Evolutionary conservation across 2,113 vertebrate genomes (phyloP), one percentile per base, ranked within the genome.

Genomic region (Hepsetus odoe): DNA sequence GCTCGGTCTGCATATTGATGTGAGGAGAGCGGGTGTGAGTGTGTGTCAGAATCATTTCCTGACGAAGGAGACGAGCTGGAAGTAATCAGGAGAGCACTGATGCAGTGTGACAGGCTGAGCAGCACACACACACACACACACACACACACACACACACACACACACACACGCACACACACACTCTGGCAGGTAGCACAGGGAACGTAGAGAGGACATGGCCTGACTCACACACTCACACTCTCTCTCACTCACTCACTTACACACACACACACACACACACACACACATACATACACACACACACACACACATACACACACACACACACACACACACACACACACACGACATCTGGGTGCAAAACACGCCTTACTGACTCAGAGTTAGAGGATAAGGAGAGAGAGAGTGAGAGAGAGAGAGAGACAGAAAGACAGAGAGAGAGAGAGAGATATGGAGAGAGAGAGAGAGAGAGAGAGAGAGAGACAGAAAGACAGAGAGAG

Each of bases 11-110:
- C 91, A 91, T 92, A 92, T 92, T 92, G 92, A 93, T 91, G 91
- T 87, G 73, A 11, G 86, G 88, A 90, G 88, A 88, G 88, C 88
- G 90, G 88, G 91, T 90, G 90, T 91, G 90, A 90, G 91, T 90
- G 85, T 82, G 88, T 87, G 91, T 92, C 92, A 93, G 88, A 93
- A 92, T 91, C 89, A 92, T 93, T 93, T 92, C 90, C 90, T 91
- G 91, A 91, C 88, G 90, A 91, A 89, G 89, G 91, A 92, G 91
- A 93, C 91, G 92, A 91, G 91, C 92, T 92, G 90, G 92, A 93
- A 92, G 92, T 93, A 92, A 93, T 92, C 91, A 91, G 90, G 80
- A 87, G 87, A 87, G 89, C 89, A 84, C 91, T 93, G 91, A 93
- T 93, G 90, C 90, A 90, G 88, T 90, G 88, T 91, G 92, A 92